Percentiles rank a stretch among this genome's conserved stretches.
Conservation (phyloP, 2,113 vertebrate genomes). For the Semicossyphus pulcher region DNA sequence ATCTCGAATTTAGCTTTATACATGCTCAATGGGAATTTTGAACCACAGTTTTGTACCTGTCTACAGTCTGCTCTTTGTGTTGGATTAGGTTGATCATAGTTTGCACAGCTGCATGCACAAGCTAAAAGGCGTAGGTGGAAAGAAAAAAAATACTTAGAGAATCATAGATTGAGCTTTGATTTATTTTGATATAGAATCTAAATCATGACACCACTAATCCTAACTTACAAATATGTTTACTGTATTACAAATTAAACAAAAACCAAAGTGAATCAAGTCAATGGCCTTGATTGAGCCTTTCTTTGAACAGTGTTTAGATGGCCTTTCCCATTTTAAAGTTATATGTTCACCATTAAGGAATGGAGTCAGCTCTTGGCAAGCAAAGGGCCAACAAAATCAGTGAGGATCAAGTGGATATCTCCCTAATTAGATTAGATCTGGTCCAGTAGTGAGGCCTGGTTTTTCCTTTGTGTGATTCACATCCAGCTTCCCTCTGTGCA, state of each 20-base stretch:
- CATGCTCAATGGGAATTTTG: too few relatives aligned
- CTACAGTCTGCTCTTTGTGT: not conserved
- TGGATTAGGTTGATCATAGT: not conserved
- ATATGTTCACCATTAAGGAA: conserved; percentile 29
- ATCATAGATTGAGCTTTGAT: not conserved
- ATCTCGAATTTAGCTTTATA: not conserved
- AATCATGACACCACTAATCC: not conserved
- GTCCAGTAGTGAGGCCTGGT: conserved; percentile 25
- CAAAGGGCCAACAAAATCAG: conserved; percentile 31
- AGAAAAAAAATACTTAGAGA: not conserved
- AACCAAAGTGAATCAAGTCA: conserved; percentile 1
- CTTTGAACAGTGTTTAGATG: conserved; percentile 9
- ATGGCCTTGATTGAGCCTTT: not conserved
- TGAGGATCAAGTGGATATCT: conserved; percentile 47
- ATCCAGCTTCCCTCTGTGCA: conserved; percentile 17
- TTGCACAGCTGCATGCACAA: not conserved
- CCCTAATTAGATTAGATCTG: conserved; percentile 59
- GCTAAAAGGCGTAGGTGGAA: not conserved
- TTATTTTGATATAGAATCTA: not conserved
- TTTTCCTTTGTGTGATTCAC: conserved; percentile 24
- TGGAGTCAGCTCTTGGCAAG: conserved; percentile 42
- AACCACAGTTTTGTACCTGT: not conserved
- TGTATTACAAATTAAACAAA: not conserved
- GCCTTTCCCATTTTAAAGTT: conserved; percentile 23
- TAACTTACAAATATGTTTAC: not conserved